Evolutionary conservation across 1,140 invertebrate species (phyloP), one percentile per base, ranked within the genome.

Genomic region (Maniola jurtina): DNA sequence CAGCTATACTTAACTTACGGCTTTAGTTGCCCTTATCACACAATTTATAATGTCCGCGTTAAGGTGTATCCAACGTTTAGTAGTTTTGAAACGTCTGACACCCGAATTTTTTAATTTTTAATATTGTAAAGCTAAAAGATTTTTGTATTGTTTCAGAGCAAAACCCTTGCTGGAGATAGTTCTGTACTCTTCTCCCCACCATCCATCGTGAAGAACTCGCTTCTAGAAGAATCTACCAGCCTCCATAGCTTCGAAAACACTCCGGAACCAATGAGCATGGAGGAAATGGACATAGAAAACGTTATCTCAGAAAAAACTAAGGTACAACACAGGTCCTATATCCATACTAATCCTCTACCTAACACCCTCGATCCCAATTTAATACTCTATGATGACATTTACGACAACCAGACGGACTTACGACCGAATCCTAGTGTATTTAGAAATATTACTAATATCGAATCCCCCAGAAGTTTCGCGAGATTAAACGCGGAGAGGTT

Each of bases 121-220:
- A n/a, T n/a, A n/a, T n/a, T n/a, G n/a, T n/a, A n/a, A n/a, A n/a
- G n/a, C n/a, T n/a, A n/a, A n/a, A n/a, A n/a, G 42, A 50, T 36
- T n/a, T 72, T 65, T 73, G 42, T 68, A 15, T 83, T 79, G 64
- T 93, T 93, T 4, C 92, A 97, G 94, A 97, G 96, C 85, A 97
- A 97, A 92, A 96, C 95, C 55, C 87, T 98, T 80, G 94, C 93
- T 11, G 94, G 94, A 14, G 95, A 96, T 75, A 94, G 94, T 35
- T 96, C 96, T 7, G 93, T 96, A 11, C 86, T 97, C 66, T 97
- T 98, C 79, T 97, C 96, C 1, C 96, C 97, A 2, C 95, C 96
- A 10, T 96, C 96, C 5, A 96, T 97, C 77, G 92, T 94, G 65
- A 93, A 94, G 79, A 91, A 94, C 62, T 92, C 93, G 0, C 86